phyloP scores from a whole-genome alignment of 2,888 invertebrate species.

The Rotaria macrura region DNA sequence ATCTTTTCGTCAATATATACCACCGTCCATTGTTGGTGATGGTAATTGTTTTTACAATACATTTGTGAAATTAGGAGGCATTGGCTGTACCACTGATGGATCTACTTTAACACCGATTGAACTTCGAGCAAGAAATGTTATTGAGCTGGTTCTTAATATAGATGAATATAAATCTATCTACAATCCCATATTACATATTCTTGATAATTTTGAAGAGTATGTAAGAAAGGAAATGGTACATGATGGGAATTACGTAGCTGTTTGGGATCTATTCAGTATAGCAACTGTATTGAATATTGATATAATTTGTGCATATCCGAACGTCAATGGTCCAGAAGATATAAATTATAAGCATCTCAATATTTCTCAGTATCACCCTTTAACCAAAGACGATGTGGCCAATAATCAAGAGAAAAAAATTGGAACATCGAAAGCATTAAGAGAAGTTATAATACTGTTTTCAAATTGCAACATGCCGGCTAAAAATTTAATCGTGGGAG shows the following conservation, averaged over 20 bases:
- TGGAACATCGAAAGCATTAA: background rate
- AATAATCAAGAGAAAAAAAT: background rate
- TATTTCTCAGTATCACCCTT: background rate
- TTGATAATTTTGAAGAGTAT: background rate
- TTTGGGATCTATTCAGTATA: background rate
- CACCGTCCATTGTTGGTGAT: background rate
- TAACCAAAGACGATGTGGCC: background rate
- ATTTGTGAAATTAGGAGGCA: background rate
- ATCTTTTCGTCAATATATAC: background rate
- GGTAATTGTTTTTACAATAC: conserved; percentile 1
- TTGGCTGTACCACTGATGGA: background rate
- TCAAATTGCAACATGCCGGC: background rate
- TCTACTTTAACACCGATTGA: background rate
- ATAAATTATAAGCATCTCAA: background rate
- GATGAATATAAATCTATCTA: background rate
- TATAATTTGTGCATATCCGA: background rate
- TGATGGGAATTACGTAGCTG: background rate
- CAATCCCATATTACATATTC: too few relatives aligned
- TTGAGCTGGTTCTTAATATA: background rate
- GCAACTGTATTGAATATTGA: background rate
- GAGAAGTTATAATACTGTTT: background rate
- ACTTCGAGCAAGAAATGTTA: background rate
- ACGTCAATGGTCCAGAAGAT: background rate
- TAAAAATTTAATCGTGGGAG: too few relatives aligned
- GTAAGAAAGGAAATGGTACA: background rate